Base-by-base conservation (phyloP, 2,888 invertebrate genomes). In the Nomada fabriciana region DNA sequence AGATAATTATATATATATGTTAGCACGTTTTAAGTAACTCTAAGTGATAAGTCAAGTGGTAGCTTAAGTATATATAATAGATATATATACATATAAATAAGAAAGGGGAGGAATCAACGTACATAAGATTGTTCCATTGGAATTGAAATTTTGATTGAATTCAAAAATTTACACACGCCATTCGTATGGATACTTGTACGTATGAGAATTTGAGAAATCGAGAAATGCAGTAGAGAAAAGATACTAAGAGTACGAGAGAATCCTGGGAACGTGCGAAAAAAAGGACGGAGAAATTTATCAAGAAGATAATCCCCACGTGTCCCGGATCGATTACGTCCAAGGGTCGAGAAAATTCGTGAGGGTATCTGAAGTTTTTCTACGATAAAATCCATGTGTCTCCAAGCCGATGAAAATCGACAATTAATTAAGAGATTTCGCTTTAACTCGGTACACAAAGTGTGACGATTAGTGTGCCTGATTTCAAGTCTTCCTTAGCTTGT, bases 401-500 rank as follows among this genome's bases (percentile, higher is more conserved):
- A 75, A 52, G 63, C 84, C 82, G 84, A 68, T 47, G 7, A 20
- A 7, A 36, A 52, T 80, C 80, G 80, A 64, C 83, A 79, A 72
- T 23, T 69, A 29, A 64, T 61, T 83, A 74, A 87, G 65, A 15
- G 9, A 59, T 52, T 67, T 36, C 75, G 75, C 69, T 74, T 72
- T 59, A 59, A 13, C 67, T 20, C 67, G 25, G 57, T 74, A 73
- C 70, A 67, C 52, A 18, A 50, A n/a, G 36, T 13, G 20, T 50
- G 69, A 50, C 73, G 72, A 78, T 76, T 83, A 85, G 90, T 86
- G 92, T 93, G 92, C 92, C 92, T 93, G 86, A 92, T 92, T 88
- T 84, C 88, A 88, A 87, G 93, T 93, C 93, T 93, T 93, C 93
- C 92, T 86, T 84, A 89, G 80, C 25, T 57, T 50, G n/a, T 86